Evolutionary conservation across 1,140 invertebrate genomes (phyloP), one percentile per base, ranked within the genome.

Genomic region (Drosophila chauvacae): DNA sequence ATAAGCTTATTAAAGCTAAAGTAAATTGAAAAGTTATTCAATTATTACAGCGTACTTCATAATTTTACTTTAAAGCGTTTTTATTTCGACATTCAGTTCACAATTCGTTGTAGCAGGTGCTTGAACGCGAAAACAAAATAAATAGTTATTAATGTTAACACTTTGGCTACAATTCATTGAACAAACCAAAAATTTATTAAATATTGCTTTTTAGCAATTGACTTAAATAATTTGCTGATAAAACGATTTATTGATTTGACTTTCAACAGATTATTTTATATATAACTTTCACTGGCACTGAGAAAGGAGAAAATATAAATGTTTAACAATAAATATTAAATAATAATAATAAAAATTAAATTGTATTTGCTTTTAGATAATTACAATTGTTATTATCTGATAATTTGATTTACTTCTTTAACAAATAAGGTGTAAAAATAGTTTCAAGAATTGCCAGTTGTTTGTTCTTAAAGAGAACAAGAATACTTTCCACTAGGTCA

Each of bases 211-310:
- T 10, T 23, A 2, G 7, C 18, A 41, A 28, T 58, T 64, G n/a
- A 20, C 39, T 20, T 16, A 16, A 26, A 30, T 20, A 35, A 44
- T 61, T 35, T 5, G 16, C 37, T 30, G 20, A 42, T 23, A 23
- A 23, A 23, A 23, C 23, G 23, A 23, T 23, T 23, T 13, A 62
- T 41, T 41, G 18, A 58, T n/a, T 42, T 35, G 2, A 16, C 13
- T 33, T 64, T 42, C 7, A 9, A n/a, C 18, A 3, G 9, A 7
- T 30, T 63, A 41, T n/a, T 59, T 23, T 18, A 16, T n/a, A 42
- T 16, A 11, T 42, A 4, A 33, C 61, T 60, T 64, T 64, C 62
- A 14, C 62, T 61, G 16, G 6, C 11, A 20, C 13, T n/a, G 7
- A 11, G 10, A 10, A 1, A 23, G 10, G 14, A 4, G 18, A 42